These are phyloP conservation scores for Myripristis murdjan DNA, from an alignment of 2,797 vertebrate species.

Conservation along the genomic window DNA sequence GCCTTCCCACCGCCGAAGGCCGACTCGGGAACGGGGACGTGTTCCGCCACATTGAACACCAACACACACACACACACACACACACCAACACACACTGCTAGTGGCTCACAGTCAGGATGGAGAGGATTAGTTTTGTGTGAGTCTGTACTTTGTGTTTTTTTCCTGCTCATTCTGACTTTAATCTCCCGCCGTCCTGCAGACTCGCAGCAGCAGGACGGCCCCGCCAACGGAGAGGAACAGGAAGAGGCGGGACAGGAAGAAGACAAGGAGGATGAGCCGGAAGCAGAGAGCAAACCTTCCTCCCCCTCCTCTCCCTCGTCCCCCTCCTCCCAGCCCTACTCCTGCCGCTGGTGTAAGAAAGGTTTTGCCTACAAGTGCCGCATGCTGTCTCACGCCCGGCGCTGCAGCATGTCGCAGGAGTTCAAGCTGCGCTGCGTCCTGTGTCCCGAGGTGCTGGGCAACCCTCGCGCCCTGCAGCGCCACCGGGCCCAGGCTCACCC, in stretches of 20 bases:
- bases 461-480: constrained; percentile 84
- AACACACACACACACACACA: no score
- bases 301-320: constrained; percentile 5
- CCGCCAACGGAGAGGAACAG: constrained; percentile 7
- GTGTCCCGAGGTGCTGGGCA: constrained; percentile 75
- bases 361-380: constrained; percentile 90
- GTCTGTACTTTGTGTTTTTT: no score
- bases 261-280: constrained; percentile 39
- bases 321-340: constrained; percentile 77
- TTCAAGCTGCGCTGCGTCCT: constrained; percentile 81
- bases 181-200: constrained; percentile 16
- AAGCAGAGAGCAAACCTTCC: not conserved
- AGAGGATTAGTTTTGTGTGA: no score
- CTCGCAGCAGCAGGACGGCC: constrained; percentile 19
- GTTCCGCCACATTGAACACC: no score
- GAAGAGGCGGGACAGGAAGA: constrained; percentile 28
- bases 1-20: no score
- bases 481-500: constrained; percentile 83
- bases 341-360: constrained; percentile 89
- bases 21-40: no score
- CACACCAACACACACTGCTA: no score
- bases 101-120: no score
- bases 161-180: not conserved
- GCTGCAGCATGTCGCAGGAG: constrained; percentile 84
- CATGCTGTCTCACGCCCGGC: constrained; percentile 87